These are phyloP conservation scores for Timema podura DNA, from an alignment of 2,888 invertebrate genomes.

Conservation along the genomic window DNA sequence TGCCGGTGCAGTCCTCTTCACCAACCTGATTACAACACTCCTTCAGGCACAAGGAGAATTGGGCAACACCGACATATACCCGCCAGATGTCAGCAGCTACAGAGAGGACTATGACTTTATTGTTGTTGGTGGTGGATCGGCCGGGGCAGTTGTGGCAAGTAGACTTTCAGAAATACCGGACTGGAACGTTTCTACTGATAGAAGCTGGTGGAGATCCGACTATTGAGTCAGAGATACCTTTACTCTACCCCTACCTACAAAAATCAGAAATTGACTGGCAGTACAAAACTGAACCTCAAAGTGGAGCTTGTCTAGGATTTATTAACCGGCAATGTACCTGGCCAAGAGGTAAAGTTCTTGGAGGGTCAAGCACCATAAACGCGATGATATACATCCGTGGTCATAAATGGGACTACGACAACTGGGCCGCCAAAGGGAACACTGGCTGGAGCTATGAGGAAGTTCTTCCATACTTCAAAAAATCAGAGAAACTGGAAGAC, in stretches of 20 bases:
- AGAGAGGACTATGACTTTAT: constrained; percentile 26
- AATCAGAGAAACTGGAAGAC: constrained; percentile 65
- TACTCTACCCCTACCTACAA: constrained; percentile 37
- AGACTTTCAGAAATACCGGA: constrained; percentile 39
- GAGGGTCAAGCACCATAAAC: constrained; percentile 48
- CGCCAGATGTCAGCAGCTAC: constrained; percentile 8
- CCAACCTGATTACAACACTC: background rate
- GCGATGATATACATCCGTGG: constrained; percentile 49
- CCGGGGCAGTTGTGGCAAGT: constrained; percentile 44
- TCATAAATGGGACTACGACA: constrained; percentile 46
- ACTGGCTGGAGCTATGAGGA: constrained; percentile 47
- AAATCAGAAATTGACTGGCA: constrained; percentile 43
- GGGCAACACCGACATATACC: constrained; percentile 18
- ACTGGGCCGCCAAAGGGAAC: constrained; percentile 46
- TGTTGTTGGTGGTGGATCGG: constrained; percentile 38
- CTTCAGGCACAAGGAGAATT: constrained; percentile 14
- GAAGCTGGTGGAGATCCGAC: constrained; percentile 41
- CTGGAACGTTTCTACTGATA: constrained; percentile 38
- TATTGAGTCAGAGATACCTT: constrained; percentile 38
- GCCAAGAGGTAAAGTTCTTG: constrained; percentile 46
- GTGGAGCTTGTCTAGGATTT: constrained; percentile 37
- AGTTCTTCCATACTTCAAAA: constrained; percentile 44
- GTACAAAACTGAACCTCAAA: constrained; percentile 45
- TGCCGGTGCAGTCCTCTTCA: background rate
- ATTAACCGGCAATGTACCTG: constrained; percentile 35